These are phyloP conservation scores for Argyra leucocephala DNA, from an alignment of 2,888 invertebrate species.

Conservation along the genomic window DNA sequence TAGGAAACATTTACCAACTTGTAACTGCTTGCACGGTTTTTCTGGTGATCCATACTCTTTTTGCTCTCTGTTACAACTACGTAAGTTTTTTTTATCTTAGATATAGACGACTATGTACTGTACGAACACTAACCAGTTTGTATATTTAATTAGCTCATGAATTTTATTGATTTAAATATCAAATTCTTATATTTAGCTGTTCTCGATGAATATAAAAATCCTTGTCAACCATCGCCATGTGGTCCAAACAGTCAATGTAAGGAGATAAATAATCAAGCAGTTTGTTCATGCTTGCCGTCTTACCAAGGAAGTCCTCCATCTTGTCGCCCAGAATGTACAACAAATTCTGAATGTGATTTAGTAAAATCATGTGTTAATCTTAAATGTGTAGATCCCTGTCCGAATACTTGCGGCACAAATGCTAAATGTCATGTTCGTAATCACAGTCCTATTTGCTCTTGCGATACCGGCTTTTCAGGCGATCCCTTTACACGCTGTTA, in stretches of 20 bases:
- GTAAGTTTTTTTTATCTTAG: too few species aligned
- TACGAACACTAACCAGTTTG: too few species aligned
- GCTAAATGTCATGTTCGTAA: conserved; percentile 56
- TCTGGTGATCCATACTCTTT: too few species aligned
- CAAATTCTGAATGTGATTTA: conserved; percentile 55
- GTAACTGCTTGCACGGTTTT: too few species aligned
- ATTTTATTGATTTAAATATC: neutral
- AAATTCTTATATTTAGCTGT: conserved; percentile 12
- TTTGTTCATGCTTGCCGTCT: conserved; percentile 59
- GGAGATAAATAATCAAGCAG: conserved; percentile 48
- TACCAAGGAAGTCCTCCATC: conserved; percentile 62
- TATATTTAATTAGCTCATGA: too few species aligned
- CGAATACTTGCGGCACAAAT: conserved; percentile 52
- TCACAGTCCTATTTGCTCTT: conserved; percentile 57
- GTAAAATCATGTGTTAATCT: conserved; percentile 55
- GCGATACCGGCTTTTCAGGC: conserved; percentile 50
- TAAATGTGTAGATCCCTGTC: conserved; percentile 60
- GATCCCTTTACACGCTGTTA: conserved; percentile 56
- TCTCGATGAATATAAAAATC: conserved; percentile 37
- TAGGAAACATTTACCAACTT: too few species aligned
- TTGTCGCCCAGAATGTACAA: conserved; percentile 66
- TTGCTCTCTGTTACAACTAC: too few species aligned
- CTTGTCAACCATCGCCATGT: conserved; percentile 56
- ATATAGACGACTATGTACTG: too few species aligned
- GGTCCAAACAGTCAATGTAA: conserved; percentile 55